These are phyloP conservation scores for Macrosiphum euphorbiae DNA, from an alignment of 2,888 invertebrate species.

Conservation along the genomic window DNA sequence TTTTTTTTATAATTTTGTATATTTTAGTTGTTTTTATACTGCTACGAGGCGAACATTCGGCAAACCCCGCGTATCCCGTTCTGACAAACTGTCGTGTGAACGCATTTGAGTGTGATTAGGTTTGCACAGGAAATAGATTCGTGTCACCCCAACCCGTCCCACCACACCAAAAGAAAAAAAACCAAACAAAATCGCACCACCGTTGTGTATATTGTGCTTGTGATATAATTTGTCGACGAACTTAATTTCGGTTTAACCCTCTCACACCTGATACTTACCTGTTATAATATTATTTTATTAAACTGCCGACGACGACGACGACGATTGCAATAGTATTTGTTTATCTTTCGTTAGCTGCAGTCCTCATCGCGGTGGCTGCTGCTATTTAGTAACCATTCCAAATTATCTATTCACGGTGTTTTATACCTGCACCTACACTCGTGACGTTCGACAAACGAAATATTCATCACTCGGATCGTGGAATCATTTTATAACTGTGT, in stretches of 20 bases:
- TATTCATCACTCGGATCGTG: background rate
- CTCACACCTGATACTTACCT: background rate
- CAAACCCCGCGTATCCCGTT: slow-evolving; percentile 29
- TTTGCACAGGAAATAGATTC: slow-evolving; percentile 60
- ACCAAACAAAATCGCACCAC: background rate
- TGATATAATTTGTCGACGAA: slow-evolving; percentile 1
- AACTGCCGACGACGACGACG: background rate
- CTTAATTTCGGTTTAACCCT: background rate
- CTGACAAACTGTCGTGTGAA: slow-evolving; percentile 17
- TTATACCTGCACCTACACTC: background rate
- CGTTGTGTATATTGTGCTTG: background rate
- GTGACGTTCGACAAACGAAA: background rate
- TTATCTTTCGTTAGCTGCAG: background rate
- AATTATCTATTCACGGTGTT: background rate
- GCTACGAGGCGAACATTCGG: slow-evolving; percentile 32
- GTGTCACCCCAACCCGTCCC: background rate
- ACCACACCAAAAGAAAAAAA: background rate
- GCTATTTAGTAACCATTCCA: background rate
- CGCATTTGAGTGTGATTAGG: slow-evolving; percentile 62
- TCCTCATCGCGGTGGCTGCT: too few species aligned
- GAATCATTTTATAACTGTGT: background rate
- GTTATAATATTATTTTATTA: background rate
- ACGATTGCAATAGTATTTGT: background rate
- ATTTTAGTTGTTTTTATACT: slow-evolving; percentile 37
- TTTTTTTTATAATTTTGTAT: slow-evolving; percentile 33